A percentile compares a stretch with the other conserved stretches of the same genome.
Evolutionary conservation across 2,797 vertebrate species (phyloP).

Genomic region (Acropternis orthonyx): DNA sequence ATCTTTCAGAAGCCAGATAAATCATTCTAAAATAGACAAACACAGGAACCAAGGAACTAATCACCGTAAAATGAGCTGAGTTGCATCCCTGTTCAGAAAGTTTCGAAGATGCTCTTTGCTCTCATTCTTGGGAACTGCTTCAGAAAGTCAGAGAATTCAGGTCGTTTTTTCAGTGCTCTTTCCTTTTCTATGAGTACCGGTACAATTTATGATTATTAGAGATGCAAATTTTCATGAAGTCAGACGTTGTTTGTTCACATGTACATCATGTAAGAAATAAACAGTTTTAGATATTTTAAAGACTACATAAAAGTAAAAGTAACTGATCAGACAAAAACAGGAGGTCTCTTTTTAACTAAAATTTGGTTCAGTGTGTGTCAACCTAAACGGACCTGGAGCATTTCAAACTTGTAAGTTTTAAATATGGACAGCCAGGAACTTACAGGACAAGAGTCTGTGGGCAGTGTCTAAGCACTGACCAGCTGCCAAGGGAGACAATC

Average conservation of each 20-base stretch:
- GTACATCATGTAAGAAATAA: background rate
- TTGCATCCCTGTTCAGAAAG: background rate
- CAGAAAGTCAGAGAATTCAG: background rate
- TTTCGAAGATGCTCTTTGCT: background rate
- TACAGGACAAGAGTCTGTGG: background rate
- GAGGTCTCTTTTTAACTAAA: background rate
- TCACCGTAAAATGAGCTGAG: conserved; percentile 1
- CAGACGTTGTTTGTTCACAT: background rate
- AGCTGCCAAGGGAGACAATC: background rate
- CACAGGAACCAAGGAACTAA: conserved; percentile 17
- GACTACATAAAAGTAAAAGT: background rate
- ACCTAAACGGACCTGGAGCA: background rate
- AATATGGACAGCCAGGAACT: background rate
- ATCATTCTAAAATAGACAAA: conserved; percentile 54
- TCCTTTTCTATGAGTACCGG: background rate
- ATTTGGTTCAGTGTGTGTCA: background rate
- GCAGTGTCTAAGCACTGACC: background rate
- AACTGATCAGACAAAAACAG: background rate
- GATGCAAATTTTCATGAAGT: background rate
- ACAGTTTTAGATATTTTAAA: background rate
- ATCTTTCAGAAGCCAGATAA: conserved; percentile 48
- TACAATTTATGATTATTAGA: background rate
- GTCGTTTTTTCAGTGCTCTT: background rate
- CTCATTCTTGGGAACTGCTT: background rate
- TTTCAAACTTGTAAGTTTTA: background rate